phyloP scores from a whole-genome alignment of 1,140 invertebrate species.

The Platyscapa corneri region DNA sequence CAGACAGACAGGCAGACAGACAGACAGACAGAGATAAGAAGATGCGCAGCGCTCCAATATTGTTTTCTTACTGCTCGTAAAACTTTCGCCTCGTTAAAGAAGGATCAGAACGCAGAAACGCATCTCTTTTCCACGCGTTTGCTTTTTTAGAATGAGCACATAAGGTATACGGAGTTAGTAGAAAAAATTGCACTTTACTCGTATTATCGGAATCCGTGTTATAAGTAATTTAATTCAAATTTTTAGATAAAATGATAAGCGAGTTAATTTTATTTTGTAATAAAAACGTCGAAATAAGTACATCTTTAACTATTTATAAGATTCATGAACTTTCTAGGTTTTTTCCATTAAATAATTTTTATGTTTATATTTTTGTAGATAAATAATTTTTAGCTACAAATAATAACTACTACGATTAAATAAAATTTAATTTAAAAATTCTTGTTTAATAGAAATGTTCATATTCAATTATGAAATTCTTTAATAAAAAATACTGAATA shows the following conservation, averaged over 20 bases:
- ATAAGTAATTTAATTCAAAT: slow-evolving; percentile 17
- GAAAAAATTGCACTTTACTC: slow-evolving; percentile 1
- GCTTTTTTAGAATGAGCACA: background rate
- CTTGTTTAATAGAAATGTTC: no score
- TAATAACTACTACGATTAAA: no score
- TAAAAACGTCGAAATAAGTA: background rate
- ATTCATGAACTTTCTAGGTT: no score
- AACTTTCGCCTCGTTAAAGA: slow-evolving; percentile 49
- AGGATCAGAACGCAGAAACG: slow-evolving; percentile 38
- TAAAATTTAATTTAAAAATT: no score
- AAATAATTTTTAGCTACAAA: background rate
- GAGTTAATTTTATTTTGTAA: background rate
- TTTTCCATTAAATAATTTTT: no score
- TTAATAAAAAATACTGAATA: no score
- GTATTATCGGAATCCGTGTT: background rate
- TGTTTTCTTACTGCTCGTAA: slow-evolving; percentile 51
- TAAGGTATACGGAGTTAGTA: background rate
- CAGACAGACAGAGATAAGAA: background rate
- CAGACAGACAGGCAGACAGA: background rate
- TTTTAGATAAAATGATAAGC: background rate
- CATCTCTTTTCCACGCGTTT: slow-evolving; percentile 13
- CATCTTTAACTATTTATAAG: background rate
- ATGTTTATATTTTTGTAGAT: no score
- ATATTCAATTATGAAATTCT: no score
- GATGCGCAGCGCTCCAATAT: slow-evolving; percentile 20